Evolutionary conservation across 2,888 invertebrate species (phyloP).

Genomic region (Oasisia sp.): DNA sequence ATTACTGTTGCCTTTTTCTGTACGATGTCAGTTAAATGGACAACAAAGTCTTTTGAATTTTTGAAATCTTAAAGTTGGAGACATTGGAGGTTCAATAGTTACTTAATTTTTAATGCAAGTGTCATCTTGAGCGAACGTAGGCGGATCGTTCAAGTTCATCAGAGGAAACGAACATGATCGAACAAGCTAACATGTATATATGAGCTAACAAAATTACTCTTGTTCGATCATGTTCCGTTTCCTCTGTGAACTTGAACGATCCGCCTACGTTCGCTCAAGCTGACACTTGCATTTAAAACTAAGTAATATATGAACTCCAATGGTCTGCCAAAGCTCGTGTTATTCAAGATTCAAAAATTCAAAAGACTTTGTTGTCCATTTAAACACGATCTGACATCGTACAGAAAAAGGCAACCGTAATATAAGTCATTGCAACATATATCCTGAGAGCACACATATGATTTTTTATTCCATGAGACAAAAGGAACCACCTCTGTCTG

Average conservation of each 20-base stretch:
- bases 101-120: not conserved
- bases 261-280: not conserved
- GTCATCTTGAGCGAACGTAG: not conserved
- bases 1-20: too few relatives aligned
- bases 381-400: not conserved
- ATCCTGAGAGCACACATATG: too few relatives aligned
- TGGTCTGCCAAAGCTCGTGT: not conserved
- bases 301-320: not conserved
- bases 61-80: not conserved
- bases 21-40: not conserved
- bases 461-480: not conserved
- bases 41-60: too few relatives aligned
- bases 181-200: too few relatives aligned
- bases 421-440: too few relatives aligned
- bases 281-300: not conserved
- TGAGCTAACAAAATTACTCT: too few relatives aligned
- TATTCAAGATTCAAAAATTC: too few relatives aligned
- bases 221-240: not conserved
- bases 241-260: not conserved
- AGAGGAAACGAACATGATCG: not conserved
- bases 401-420: too few relatives aligned
- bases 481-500: too few relatives aligned
- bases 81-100: not conserved
- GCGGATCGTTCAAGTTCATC: not conserved
- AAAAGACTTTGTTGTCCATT: too few relatives aligned